A percentile compares a stretch with the other conserved stretches of the same genome.
phyloP scores from a whole-genome alignment of 2,888 invertebrate species.

The Phyllotreta cruciferae region DNA sequence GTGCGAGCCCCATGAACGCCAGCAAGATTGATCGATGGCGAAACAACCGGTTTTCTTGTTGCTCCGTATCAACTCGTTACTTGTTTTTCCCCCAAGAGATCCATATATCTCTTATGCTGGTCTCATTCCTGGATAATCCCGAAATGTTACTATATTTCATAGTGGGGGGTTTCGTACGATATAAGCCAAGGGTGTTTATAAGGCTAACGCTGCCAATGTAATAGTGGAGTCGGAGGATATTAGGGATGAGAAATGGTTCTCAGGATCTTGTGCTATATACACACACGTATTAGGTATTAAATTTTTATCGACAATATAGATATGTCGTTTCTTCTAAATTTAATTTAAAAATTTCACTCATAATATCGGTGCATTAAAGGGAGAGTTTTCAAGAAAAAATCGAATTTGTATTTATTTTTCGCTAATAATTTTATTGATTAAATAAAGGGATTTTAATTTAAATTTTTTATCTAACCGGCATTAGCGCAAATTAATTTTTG shows the following conservation, averaged over 20 bases:
- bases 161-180: slow-evolving; percentile 22
- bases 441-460: too few relatives aligned
- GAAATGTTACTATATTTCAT: slow-evolving; percentile 40
- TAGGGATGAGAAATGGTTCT: background rate
- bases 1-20: slow-evolving; percentile 1
- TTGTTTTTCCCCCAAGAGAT: slow-evolving; percentile 37
- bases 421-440: too few relatives aligned
- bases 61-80: slow-evolving; percentile 33
- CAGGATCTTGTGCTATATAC: background rate
- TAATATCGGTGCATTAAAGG: too few relatives aligned
- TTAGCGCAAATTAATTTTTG: too few relatives aligned
- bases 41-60: slow-evolving; percentile 24
- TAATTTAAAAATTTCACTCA: too few relatives aligned
- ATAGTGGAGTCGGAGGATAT: slow-evolving; percentile 2
- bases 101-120: slow-evolving; percentile 38
- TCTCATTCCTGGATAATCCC: slow-evolving; percentile 37
- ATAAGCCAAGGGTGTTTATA: slow-evolving; percentile 22
- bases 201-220: slow-evolving; percentile 8
- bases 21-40: slow-evolving; percentile 18
- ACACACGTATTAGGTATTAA: too few relatives aligned
- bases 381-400: too few relatives aligned
- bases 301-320: too few relatives aligned
- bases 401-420: too few relatives aligned
- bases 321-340: too few relatives aligned
- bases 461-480: too few relatives aligned